A percentile compares a stretch with the other conserved stretches of the same genome.
These are phyloP conservation scores for Perodicticus potto DNA, from an alignment of 2,797 vertebrate species.

Conservation along the genomic window DNA sequence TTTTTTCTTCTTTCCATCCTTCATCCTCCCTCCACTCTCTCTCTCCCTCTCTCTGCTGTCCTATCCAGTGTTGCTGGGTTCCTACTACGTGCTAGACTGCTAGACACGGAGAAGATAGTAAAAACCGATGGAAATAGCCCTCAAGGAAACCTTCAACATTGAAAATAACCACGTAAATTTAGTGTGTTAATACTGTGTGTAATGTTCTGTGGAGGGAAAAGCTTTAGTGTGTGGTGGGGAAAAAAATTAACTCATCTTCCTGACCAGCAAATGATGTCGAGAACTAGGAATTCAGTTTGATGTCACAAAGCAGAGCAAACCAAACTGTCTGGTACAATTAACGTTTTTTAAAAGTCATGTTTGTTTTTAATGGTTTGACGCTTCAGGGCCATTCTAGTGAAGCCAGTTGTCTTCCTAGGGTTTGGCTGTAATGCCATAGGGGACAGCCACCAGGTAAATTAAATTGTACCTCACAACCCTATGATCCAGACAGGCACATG, in stretches of 20 bases:
- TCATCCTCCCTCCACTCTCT: no score
- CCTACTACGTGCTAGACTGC: neutral
- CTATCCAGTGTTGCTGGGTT: neutral
- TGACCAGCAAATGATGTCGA: neutral
- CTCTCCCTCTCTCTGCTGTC: neutral
- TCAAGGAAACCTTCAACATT: neutral
- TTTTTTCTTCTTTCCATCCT: no score
- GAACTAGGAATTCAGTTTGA: neutral
- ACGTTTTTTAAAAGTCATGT: neutral
- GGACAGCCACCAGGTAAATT: neutral
- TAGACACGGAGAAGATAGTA: neutral
- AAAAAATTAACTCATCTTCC: neutral
- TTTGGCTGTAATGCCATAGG: neutral
- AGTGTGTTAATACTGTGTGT: neutral
- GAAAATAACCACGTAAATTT: neutral
- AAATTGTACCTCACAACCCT: neutral
- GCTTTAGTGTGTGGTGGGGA: neutral
- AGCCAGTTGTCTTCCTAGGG: neutral
- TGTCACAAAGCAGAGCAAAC: neutral
- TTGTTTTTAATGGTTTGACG: slow-evolving; percentile 37
- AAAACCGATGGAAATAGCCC: neutral
- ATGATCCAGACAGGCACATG: neutral
- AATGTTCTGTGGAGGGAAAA: neutral
- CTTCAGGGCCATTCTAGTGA: neutral
- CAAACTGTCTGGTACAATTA: neutral